Conservation (phyloP, 1,140 invertebrate species). For the Lasaia peninsularis region DNA sequence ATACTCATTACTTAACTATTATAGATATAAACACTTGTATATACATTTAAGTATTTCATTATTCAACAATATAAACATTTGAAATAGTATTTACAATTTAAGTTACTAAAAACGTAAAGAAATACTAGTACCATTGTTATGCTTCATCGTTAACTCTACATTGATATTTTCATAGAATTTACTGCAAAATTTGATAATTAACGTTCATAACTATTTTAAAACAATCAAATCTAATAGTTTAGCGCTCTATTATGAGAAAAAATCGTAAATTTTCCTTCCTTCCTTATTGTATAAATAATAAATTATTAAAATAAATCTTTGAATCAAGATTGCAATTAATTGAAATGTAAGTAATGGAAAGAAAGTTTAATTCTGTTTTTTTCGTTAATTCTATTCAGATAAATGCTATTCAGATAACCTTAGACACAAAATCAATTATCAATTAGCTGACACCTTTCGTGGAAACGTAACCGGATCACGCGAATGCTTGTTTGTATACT, state of each 20-base stretch:
- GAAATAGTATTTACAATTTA: not conserved
- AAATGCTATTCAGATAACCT: not conserved
- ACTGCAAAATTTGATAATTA: not conserved
- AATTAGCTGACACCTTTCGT: conserved; percentile 41
- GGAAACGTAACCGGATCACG: conserved; percentile 36
- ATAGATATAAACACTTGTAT: not conserved
- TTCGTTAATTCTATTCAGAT: not conserved
- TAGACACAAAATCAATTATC: conserved; percentile 46
- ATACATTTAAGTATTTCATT: no score
- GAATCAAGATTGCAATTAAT: not conserved
- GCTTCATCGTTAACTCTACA: not conserved
- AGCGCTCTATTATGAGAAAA: not conserved
- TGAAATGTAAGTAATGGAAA: not conserved
- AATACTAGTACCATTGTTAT: no score
- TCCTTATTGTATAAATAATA: not conserved
- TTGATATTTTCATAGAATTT: not conserved
- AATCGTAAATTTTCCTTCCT: not conserved
- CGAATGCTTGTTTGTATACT: conserved; percentile 25
- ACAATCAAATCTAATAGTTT: not conserved
- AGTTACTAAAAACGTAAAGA: not conserved
- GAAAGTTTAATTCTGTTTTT: not conserved
- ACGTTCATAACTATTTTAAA: not conserved
- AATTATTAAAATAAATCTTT: no score
- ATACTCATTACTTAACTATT: not conserved
- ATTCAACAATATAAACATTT: no score